These are phyloP conservation scores for Sus cebifrons DNA, from an alignment of 2,797 vertebrate species.

Conservation along the genomic window DNA sequence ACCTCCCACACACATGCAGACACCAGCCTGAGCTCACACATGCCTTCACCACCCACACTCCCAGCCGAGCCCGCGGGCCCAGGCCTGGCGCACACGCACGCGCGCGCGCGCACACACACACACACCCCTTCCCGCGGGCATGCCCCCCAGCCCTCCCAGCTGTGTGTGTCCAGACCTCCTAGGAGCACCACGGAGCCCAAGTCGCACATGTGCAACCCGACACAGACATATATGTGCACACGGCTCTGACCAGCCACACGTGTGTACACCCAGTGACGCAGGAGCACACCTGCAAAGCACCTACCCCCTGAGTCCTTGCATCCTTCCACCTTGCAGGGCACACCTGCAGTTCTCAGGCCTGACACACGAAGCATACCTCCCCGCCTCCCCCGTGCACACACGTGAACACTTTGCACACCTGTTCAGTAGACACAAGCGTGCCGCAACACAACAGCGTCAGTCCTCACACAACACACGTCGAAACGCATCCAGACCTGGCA, in stretches of 20 bases:
- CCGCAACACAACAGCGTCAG: neutral
- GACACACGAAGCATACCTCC: neutral
- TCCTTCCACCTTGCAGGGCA: neutral
- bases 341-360: neutral
- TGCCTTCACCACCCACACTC: conserved; percentile 46
- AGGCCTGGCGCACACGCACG: neutral
- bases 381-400: neutral
- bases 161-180: neutral
- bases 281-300: neutral
- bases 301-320: neutral
- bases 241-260: neutral
- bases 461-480: conserved; percentile 44
- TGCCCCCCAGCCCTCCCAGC: conserved; percentile 35
- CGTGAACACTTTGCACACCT: neutral
- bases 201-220: neutral
- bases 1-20: conserved; percentile 75
- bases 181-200: neutral
- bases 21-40: conserved; percentile 62
- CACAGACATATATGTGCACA: neutral
- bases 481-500: neutral
- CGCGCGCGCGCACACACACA: neutral
- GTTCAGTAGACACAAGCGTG: neutral
- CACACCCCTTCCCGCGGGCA: neutral
- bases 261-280: neutral
- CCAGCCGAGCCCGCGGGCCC: neutral